phyloP scores from a whole-genome alignment of 2,888 invertebrate genomes.

The Heliconius charithonia region DNA sequence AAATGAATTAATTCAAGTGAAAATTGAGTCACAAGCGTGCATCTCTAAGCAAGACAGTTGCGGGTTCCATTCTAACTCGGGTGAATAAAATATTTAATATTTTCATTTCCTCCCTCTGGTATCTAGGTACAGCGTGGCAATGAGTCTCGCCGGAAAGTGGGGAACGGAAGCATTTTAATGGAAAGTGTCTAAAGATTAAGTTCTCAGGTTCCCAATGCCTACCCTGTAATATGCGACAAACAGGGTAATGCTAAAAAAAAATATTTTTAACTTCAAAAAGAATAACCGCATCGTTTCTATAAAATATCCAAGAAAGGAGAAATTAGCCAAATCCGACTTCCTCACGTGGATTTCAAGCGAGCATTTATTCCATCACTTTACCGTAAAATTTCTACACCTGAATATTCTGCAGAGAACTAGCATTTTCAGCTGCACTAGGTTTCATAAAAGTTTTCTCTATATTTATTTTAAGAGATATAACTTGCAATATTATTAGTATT shows the following conservation, averaged over 20 bases:
- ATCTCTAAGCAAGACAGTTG: no score
- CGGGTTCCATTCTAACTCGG: no score
- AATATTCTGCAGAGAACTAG: constrained; percentile 30
- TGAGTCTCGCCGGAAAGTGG: not conserved
- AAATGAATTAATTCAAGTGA: no score
- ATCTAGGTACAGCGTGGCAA: no score
- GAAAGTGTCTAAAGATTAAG: not conserved
- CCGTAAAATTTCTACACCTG: constrained; percentile 42
- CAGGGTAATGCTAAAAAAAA: not conserved
- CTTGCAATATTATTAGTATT: not conserved
- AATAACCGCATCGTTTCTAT: not conserved
- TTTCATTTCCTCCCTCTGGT: no score
- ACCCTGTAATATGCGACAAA: not conserved
- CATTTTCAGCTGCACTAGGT: constrained; percentile 29
- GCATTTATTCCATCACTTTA: constrained; percentile 46
- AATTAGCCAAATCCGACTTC: constrained; percentile 48
- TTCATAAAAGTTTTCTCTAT: constrained; percentile 14
- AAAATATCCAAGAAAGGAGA: constrained; percentile 34
- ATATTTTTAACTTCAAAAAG: not conserved
- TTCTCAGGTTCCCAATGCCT: not conserved
- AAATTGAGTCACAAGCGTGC: no score
- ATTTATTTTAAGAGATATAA: not conserved
- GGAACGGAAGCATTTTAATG: not conserved
- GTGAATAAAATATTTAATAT: no score
- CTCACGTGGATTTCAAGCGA: constrained; percentile 43